Evolutionary conservation across 1,140 invertebrate genomes (phyloP), one percentile per base, ranked within the genome.

Genomic region (Drosophila nannoptera): DNA sequence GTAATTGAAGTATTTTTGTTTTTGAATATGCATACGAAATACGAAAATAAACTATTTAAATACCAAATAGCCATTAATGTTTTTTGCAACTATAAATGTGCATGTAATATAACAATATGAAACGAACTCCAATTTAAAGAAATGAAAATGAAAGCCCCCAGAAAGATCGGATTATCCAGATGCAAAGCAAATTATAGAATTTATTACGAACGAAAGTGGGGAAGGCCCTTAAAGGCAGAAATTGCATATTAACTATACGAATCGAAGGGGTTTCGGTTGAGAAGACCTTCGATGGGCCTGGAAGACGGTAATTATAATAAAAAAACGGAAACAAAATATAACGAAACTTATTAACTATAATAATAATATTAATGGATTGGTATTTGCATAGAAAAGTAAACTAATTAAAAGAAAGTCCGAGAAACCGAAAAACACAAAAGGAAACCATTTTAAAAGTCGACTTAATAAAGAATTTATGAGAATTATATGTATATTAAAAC

Each of bases 391-490:
- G 78, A 74, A 68, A 77, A 87, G 70, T 87, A 68, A 87, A 83
- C 72, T 86, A 80, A 81, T 87, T 77, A 49, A 83, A 58, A 58
- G 54, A 84, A 58, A 54, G 61, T 71, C 69, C 63, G 67, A 56
- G 38, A 73, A 48, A 67, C 56, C 69, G 6, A 63, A 69, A 64
- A 36, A 59, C 65, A 67, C n/a, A 60, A 81, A 67, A 66, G 56
- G 48, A 71, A 70, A 71, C 59, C 62, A 87, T 87, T 80, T 87
- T 83, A 80, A 87, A 87, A 74, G 66, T 87, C 78, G 84, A 87
- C 78, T 87, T 83, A 87, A 87, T 87, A 87, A 87, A 87, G 83
- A 87, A 87, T 82, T 87, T 87, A 87, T 87, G 83, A 87, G 83
- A 87, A 87, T 87, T 87, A 87, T 78, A 87, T 87, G 83, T 87